phyloP scores from a whole-genome alignment of 2,888 invertebrate species.

The Tuberolachnus salignus region DNA sequence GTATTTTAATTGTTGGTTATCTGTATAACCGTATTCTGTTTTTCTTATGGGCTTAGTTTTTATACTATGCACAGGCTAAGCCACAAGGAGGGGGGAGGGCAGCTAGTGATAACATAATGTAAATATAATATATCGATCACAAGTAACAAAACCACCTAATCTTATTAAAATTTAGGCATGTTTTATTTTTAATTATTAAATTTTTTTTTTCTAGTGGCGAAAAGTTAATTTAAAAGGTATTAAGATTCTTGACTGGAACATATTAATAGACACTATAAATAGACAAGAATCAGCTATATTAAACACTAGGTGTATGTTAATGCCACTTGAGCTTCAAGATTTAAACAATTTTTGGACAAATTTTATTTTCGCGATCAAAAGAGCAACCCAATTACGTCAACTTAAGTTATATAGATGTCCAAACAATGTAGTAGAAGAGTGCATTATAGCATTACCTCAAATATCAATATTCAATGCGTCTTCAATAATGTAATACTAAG shows the following conservation, averaged over 20 bases:
- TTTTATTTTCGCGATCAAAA: slow-evolving; percentile 71
- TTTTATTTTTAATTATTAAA: not conserved
- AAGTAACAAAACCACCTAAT: no score
- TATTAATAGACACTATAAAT: slow-evolving; percentile 73
- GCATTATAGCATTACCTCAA: slow-evolving; percentile 70
- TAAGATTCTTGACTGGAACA: slow-evolving; percentile 79
- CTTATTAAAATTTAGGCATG: no score
- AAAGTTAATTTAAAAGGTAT: slow-evolving; percentile 85
- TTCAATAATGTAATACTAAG: slow-evolving; percentile 67
- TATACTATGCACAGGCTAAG: no score
- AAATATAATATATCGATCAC: no score
- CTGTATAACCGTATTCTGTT: no score
- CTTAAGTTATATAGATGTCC: slow-evolving; percentile 76
- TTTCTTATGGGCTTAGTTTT: no score
- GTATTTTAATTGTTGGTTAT: no score
- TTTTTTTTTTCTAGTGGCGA: slow-evolving; percentile 68
- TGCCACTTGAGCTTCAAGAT: slow-evolving; percentile 67
- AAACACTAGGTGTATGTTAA: slow-evolving; percentile 80
- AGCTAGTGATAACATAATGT: no score
- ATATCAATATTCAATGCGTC: slow-evolving; percentile 74
- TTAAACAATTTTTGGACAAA: slow-evolving; percentile 74
- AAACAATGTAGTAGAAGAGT: slow-evolving; percentile 72
- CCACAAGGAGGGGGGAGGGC: no score
- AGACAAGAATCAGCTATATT: slow-evolving; percentile 76
- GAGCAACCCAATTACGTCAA: slow-evolving; percentile 67